phyloP scores from a whole-genome alignment of 2,888 invertebrate species.

The Luffia ferchaultella region DNA sequence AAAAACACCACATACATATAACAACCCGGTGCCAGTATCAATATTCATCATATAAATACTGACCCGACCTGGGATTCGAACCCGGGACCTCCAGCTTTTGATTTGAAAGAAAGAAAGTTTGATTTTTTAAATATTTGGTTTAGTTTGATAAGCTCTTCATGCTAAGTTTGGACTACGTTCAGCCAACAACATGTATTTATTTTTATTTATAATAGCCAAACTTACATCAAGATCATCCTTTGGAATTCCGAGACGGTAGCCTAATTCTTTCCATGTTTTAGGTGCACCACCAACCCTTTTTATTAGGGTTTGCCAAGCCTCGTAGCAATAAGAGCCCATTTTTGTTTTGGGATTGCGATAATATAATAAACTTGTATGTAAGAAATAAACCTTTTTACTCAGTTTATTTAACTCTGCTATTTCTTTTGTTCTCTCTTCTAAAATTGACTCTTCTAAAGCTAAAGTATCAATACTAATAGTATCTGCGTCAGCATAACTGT shows the following conservation, averaged over 20 bases:
- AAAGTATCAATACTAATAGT: constrained; percentile 46
- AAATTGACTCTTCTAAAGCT: constrained; percentile 36
- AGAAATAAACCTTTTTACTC: constrained; percentile 42
- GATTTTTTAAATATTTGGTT: too few species aligned
- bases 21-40: too few species aligned
- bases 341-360: constrained; percentile 44
- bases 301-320: constrained; percentile 43
- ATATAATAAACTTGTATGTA: constrained; percentile 47
- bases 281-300: constrained; percentile 46
- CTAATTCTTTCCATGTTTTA: constrained; percentile 48
- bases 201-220: constrained; percentile 8
- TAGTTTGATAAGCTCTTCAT: too few species aligned
- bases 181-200: neutral
- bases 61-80: too few species aligned
- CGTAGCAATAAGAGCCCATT: constrained; percentile 41
- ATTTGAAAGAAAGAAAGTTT: too few species aligned
- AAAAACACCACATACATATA: too few species aligned
- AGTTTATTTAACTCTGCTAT: constrained; percentile 35
- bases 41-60: too few species aligned
- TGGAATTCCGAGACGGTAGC: constrained; percentile 36
- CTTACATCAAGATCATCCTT: constrained; percentile 51
- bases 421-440: constrained; percentile 39
- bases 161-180: too few species aligned
- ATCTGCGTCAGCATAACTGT: constrained; percentile 36
- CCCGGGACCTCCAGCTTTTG: too few species aligned